Percentiles rank a stretch among this genome's conserved stretches.
These are phyloP conservation scores for Dolomedes plantarius DNA, from an alignment of 2,888 invertebrate genomes.

Conservation along the genomic window DNA sequence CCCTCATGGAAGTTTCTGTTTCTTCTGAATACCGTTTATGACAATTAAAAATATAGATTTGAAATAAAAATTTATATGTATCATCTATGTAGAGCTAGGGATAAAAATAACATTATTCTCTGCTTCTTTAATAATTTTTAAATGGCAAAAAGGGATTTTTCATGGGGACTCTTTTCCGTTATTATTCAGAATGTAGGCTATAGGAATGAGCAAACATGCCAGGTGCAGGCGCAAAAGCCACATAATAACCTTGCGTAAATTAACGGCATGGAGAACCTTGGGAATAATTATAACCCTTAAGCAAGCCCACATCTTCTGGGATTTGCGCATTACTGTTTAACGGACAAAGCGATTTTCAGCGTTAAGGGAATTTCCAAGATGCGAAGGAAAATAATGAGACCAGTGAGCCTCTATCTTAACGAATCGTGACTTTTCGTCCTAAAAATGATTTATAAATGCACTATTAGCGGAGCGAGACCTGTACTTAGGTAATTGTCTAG, in stretches of 20 bases:
- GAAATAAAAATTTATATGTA: too few species aligned
- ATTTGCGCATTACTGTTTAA: constrained; percentile 5
- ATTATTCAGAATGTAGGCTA: too few species aligned
- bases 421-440: constrained; percentile 9
- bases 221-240: not conserved
- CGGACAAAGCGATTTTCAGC: constrained; percentile 1
- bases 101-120: too few species aligned
- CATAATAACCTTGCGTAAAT: not conserved
- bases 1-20: too few species aligned
- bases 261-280: not conserved
- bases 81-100: too few species aligned
- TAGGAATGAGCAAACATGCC: not conserved
- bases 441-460: constrained; percentile 12
- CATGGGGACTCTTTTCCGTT: too few species aligned
- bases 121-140: too few species aligned
- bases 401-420: constrained; percentile 2
- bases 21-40: too few species aligned
- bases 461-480: not conserved
- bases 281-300: constrained; percentile 10
- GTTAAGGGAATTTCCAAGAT: not conserved
- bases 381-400: not conserved
- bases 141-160: too few species aligned
- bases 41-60: too few species aligned
- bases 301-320: constrained; percentile 4
- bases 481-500: not conserved